phyloP scores from a whole-genome alignment of 23 tunicate genomes.

The Trididemnum clinides region DNA sequence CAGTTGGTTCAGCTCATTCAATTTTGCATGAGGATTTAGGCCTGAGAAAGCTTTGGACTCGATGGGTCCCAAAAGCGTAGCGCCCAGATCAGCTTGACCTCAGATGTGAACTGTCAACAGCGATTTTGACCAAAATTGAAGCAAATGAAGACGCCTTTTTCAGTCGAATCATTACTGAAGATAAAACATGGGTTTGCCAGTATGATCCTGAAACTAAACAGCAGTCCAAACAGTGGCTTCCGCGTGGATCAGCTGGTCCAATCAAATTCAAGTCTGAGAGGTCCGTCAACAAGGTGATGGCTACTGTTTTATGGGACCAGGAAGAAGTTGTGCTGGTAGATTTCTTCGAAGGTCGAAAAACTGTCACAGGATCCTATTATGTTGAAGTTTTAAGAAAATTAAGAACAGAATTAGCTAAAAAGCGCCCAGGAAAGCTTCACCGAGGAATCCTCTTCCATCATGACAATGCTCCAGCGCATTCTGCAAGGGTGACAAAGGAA shows the following conservation, averaged over 20 bases:
- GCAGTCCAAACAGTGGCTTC: conserved; percentile 10
- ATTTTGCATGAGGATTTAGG: not conserved
- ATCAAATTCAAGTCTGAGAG: conserved; percentile 1
- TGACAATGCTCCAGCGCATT: not conserved
- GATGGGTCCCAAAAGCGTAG: conserved; percentile 18
- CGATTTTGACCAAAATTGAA: conserved; percentile 3
- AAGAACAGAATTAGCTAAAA: not conserved
- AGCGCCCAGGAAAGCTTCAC: not conserved
- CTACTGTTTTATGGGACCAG: not conserved
- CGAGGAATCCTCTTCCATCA: conserved; percentile 6
- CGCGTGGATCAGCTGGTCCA: not conserved
- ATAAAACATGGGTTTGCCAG: conserved; percentile 16
- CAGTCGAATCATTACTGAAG: not conserved
- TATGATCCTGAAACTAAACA: not conserved
- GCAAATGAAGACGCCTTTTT: conserved; percentile 10
- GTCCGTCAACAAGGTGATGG: conserved; percentile 10
- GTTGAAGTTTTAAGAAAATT: not conserved
- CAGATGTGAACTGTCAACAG: not conserved
- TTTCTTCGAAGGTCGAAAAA: conserved; percentile 6
- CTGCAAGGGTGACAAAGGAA: not conserved
- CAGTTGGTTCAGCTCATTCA: conserved; percentile 14
- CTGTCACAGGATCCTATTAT: not conserved
- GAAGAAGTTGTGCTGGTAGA: not conserved
- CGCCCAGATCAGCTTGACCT: not conserved
- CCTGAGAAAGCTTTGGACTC: not conserved